These are phyloP conservation scores for Micrasema minimum DNA, from an alignment of 1,140 invertebrate species.

Conservation along the genomic window DNA sequence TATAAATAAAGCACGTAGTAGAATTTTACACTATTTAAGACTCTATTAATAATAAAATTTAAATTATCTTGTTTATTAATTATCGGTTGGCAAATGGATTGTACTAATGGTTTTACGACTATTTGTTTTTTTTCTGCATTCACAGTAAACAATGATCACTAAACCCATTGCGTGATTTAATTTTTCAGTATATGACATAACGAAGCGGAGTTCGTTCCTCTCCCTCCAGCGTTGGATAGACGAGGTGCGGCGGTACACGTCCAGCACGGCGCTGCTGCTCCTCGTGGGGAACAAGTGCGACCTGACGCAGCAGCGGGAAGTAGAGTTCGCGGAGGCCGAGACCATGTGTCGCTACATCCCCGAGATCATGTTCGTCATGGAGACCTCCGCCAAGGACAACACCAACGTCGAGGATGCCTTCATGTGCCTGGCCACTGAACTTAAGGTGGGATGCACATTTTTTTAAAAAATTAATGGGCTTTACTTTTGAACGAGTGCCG, in stretches of 20 bases:
- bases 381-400: conserved; percentile 94
- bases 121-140: conserved; percentile 13
- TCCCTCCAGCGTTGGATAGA: conserved; percentile 93
- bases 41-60: too few species aligned
- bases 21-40: too few species aligned
- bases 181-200: conserved; percentile 91
- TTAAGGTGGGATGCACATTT: too few species aligned
- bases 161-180: too few species aligned
- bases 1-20: too few species aligned
- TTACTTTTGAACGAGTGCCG: too few species aligned
- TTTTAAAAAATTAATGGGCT: too few species aligned
- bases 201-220: conserved; percentile 89
- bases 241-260: conserved; percentile 92
- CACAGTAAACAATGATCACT: too few species aligned
- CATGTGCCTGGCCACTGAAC: conserved; percentile 85
- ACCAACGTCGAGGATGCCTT: conserved; percentile 94
- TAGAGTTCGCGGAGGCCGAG: conserved; percentile 85
- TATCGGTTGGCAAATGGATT: too few species aligned
- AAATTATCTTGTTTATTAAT: too few species aligned
- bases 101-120: too few species aligned
- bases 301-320: conserved; percentile 81
- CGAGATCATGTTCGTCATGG: conserved; percentile 85
- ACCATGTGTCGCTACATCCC: conserved; percentile 85
- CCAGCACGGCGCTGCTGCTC: conserved; percentile 88
- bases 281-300: conserved; percentile 95